Evolutionary conservation across 2,888 invertebrate genomes (phyloP).

Genomic region (Onchidella celtica): DNA sequence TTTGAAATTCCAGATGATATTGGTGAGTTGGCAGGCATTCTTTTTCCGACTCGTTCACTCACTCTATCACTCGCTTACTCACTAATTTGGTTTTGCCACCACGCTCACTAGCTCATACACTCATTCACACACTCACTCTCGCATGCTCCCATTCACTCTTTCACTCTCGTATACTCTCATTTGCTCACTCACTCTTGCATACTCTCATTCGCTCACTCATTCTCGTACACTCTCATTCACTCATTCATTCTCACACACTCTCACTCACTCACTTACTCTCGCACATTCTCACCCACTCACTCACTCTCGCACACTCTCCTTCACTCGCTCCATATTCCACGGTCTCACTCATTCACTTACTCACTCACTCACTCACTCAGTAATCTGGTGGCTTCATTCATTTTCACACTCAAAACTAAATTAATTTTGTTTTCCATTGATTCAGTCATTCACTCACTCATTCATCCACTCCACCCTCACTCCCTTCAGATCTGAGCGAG

Average conservation of each 20-base stretch:
- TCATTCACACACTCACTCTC: too few relatives aligned
- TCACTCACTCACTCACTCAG: not conserved
- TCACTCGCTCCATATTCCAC: too few relatives aligned
- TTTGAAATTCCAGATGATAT: slow-evolving; percentile 56
- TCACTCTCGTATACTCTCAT: not conserved
- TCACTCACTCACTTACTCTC: not conserved
- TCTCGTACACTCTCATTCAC: not conserved
- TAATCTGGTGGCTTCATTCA: not conserved
- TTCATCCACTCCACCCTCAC: not conserved
- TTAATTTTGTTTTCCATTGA: too few relatives aligned
- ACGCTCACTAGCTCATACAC: too few relatives aligned
- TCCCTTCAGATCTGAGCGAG: slow-evolving; percentile 65
- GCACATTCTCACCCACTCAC: not conserved
- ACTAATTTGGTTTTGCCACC: too few relatives aligned
- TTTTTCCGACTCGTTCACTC: too few relatives aligned
- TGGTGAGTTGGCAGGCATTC: too few relatives aligned
- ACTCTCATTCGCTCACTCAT: not conserved
- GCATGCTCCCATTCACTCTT: not conserved
- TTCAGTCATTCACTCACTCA: not conserved
- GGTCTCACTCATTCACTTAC: not conserved
- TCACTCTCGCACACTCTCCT: too few relatives aligned
- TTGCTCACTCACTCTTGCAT: not conserved
- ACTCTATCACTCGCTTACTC: not conserved
- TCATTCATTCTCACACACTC: not conserved
- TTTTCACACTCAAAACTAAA: not conserved